These are phyloP conservation scores for Forbesichthys agassizii DNA, from an alignment of 2,113 vertebrate genomes.

Conservation along the genomic window DNA sequence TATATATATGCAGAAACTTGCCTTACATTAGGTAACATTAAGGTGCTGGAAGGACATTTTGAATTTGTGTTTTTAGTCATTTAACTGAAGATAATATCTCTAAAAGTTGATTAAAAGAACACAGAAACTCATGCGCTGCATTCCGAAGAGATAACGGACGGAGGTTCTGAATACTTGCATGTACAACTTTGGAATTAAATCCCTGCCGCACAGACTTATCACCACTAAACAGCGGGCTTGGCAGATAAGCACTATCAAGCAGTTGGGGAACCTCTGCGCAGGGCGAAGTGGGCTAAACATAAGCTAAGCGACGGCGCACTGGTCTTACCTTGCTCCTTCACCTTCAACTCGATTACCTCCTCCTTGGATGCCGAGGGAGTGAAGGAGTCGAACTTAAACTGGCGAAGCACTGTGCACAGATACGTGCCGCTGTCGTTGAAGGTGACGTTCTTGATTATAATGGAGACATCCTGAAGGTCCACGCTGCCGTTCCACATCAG, in stretches of 20 bases:
- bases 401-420: slow-evolving; percentile 82
- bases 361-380: slow-evolving; percentile 67
- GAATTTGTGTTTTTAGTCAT: not conserved
- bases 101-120: not conserved
- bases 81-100: not conserved
- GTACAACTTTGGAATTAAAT: not conserved
- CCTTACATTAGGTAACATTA: too few species aligned
- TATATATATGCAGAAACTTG: too few species aligned
- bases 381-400: slow-evolving; percentile 86
- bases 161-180: not conserved
- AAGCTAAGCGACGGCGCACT: slow-evolving; percentile 1
- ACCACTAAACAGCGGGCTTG: not conserved
- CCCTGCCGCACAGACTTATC: not conserved
- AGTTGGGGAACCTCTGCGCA: not conserved
- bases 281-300: not conserved
- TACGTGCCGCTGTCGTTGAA: slow-evolving; percentile 85
- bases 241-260: not conserved
- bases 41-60: not conserved
- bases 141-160: not conserved
- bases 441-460: slow-evolving; percentile 84
- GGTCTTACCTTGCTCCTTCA: slow-evolving; percentile 83
- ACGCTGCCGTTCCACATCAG: slow-evolving; percentile 89
- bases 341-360: slow-evolving; percentile 80
- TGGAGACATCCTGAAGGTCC: slow-evolving; percentile 93
- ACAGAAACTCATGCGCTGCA: not conserved